Evolutionary conservation across 1,140 invertebrate species (phyloP).

Genomic region (Eciton burchellii): DNA sequence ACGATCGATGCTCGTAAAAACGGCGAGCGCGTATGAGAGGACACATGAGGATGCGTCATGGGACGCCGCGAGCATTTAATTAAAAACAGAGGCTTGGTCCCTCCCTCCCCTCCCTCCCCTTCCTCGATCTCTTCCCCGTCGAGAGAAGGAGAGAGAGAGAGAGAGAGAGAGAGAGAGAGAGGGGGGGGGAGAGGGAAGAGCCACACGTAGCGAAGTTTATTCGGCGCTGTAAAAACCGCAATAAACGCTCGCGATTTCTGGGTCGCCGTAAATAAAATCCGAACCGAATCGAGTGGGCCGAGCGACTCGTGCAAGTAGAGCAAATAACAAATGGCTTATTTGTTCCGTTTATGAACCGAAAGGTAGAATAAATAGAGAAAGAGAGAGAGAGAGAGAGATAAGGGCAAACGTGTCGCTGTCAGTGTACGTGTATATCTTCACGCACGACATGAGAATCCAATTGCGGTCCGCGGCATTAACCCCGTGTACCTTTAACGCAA

Average conservation of each 20-base stretch:
- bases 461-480: no score
- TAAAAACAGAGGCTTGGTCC: slow-evolving; percentile 71
- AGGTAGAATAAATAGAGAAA: background rate
- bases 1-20: slow-evolving; percentile 55
- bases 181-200: no score
- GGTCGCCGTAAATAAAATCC: slow-evolving; percentile 40
- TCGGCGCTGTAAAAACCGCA: slow-evolving; percentile 53
- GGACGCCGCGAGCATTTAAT: slow-evolving; percentile 69
- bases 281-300: slow-evolving; percentile 1
- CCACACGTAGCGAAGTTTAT: slow-evolving; percentile 65
- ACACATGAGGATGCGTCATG: background rate
- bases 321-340: slow-evolving; percentile 6
- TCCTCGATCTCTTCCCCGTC: slow-evolving; percentile 49
- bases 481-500: background rate
- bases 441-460: no score
- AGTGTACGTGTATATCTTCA: background rate
- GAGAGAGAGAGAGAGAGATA: no score
- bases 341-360: slow-evolving; percentile 10
- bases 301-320: background rate
- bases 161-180: no score
- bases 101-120: slow-evolving; percentile 24
- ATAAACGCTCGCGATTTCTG: slow-evolving; percentile 48
- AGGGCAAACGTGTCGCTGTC: background rate
- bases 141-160: background rate
- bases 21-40: slow-evolving; percentile 31